Percentiles rank a stretch among this genome's conserved stretches.
These are phyloP conservation scores for Plutomurus gul DNA, from an alignment of 1,140 invertebrate genomes.

Conservation along the genomic window DNA sequence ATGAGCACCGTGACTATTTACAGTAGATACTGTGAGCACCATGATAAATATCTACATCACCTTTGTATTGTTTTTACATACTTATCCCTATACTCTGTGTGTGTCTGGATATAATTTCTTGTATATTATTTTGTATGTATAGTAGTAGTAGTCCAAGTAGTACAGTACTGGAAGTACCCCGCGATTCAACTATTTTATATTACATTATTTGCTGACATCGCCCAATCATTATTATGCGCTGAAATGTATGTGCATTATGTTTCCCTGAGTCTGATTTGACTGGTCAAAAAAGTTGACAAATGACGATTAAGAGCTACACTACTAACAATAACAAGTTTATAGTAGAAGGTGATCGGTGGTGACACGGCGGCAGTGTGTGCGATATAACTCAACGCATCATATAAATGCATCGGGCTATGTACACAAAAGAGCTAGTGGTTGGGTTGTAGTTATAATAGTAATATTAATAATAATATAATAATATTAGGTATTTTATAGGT, in stretches of 20 bases:
- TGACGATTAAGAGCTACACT: no score
- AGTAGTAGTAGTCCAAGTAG: no score
- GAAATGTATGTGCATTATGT: no score
- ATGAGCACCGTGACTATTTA: conserved; percentile 14
- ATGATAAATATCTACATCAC: not conserved
- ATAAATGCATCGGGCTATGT: not conserved
- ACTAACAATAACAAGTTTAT: not conserved
- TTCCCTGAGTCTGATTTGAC: no score
- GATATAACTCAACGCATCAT: not conserved
- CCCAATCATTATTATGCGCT: no score
- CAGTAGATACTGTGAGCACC: conserved; percentile 7
- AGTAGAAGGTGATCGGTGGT: not conserved
- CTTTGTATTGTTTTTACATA: not conserved
- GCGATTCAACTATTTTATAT: no score
- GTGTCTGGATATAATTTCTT: no score
- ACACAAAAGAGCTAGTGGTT: conserved; percentile 17
- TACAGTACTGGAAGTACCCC: no score
- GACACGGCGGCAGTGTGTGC: not conserved
- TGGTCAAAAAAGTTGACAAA: no score
- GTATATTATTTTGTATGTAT: not conserved
- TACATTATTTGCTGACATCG: no score
- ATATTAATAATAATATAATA: not conserved
- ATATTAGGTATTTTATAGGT: not conserved
- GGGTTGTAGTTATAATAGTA: not conserved
- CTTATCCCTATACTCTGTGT: not conserved